Conservation (phyloP, 2,113 vertebrate species). For the Hylia prasina region DNA sequence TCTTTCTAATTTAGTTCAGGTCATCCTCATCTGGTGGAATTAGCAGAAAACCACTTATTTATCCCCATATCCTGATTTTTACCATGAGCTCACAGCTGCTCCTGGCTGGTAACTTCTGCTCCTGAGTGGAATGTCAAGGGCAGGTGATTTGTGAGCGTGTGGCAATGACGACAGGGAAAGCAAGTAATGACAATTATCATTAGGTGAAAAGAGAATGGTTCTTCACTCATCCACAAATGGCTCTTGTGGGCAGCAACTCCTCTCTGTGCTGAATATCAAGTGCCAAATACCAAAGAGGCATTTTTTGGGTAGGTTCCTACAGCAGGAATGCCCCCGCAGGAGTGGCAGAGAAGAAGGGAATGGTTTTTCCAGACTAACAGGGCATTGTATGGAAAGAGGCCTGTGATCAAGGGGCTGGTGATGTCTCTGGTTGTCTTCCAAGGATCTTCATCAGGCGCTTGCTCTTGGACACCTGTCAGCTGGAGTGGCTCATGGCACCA, state of each 20-base stretch:
- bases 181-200: neutral
- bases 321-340: neutral
- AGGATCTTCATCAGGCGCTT: neutral
- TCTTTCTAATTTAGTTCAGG: neutral
- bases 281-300: neutral
- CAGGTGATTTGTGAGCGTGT: neutral
- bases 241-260: neutral
- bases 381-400: neutral
- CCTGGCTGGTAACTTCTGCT: neutral
- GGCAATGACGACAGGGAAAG: neutral
- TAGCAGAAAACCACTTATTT: neutral
- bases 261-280: neutral
- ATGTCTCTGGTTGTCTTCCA: neutral
- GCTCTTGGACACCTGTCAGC: neutral
- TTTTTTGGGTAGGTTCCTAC: neutral
- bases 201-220: neutral
- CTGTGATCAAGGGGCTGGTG: neutral
- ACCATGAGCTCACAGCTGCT: neutral
- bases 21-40: neutral
- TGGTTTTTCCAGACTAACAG: neutral
- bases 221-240: neutral
- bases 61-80: neutral
- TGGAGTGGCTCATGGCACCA: neutral
- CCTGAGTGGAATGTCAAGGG: fast-evolving
- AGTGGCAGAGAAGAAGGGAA: neutral